Conservation (phyloP, 2,797 vertebrate genomes). For the Eospalax fontanierii region DNA sequence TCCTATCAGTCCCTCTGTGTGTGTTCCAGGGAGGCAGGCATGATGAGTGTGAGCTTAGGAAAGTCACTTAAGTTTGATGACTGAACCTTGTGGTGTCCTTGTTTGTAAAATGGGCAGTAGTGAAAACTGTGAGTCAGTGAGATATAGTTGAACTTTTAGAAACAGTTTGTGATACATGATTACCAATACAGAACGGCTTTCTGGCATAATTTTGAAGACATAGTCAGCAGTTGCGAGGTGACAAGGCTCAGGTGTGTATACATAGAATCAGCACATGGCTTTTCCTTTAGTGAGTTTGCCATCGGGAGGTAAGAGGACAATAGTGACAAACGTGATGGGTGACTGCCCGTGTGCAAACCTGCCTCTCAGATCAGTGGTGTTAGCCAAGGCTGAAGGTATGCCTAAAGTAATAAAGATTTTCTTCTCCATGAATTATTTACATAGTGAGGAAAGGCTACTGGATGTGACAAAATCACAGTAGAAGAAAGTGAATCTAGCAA, state of each 20-base stretch:
- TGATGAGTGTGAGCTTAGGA: background rate
- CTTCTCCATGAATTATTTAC: slow-evolving; percentile 19
- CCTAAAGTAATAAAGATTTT: background rate
- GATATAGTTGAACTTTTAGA: background rate
- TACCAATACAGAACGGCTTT: slow-evolving; percentile 5
- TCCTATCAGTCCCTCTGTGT: background rate
- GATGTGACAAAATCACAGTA: background rate
- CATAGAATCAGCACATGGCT: background rate
- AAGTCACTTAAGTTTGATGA: background rate
- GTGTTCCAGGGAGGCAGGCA: background rate
- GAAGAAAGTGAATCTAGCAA: background rate
- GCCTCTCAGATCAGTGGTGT: background rate
- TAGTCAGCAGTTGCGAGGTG: background rate
- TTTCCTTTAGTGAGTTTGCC: background rate
- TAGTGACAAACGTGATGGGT: background rate
- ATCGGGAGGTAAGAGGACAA: background rate
- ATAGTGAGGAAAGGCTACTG: background rate
- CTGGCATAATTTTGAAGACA: background rate
- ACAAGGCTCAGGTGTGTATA: background rate
- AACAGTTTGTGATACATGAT: background rate
- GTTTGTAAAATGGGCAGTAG: background rate
- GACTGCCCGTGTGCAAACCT: background rate
- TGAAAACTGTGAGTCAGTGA: background rate
- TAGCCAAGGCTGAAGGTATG: background rate
- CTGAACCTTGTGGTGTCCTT: background rate